phyloP scores from a whole-genome alignment of 2,113 vertebrate species.

The Maccullochella peelii region DNA sequence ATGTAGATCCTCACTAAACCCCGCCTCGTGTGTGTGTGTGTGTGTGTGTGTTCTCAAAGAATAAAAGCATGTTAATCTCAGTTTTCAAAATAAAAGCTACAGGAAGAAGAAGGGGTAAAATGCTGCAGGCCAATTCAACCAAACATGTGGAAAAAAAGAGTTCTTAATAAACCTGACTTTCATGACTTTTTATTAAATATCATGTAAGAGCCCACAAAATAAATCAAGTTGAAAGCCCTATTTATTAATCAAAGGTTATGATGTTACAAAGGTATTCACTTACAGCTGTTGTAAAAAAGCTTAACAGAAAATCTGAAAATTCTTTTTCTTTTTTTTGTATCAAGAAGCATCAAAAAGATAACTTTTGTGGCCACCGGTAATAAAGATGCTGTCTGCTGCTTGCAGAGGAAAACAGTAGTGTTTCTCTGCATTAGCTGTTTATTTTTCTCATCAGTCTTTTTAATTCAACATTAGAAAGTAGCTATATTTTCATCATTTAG shows the following conservation, averaged over 20 bases:
- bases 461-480: background rate
- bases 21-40: slow-evolving; percentile 64
- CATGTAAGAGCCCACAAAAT: background rate
- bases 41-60: background rate
- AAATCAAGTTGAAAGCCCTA: background rate
- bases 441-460: background rate
- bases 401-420: too few species aligned
- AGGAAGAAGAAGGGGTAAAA: background rate
- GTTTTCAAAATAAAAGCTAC: slow-evolving; percentile 64
- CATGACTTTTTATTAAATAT: background rate
- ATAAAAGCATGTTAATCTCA: background rate
- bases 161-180: background rate
- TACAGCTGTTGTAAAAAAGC: background rate
- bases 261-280: background rate
- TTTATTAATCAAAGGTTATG: background rate
- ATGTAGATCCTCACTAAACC: slow-evolving; percentile 26
- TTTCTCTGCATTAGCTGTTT: too few species aligned
- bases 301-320: too few species aligned
- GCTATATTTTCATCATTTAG: too few species aligned
- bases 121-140: background rate
- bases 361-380: too few species aligned
- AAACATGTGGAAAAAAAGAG: background rate
- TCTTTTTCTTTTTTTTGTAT: too few species aligned
- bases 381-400: too few species aligned
- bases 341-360: too few species aligned